Evolutionary conservation across 1,140 invertebrate species (phyloP).

Genomic region (Achroia grisella): DNA sequence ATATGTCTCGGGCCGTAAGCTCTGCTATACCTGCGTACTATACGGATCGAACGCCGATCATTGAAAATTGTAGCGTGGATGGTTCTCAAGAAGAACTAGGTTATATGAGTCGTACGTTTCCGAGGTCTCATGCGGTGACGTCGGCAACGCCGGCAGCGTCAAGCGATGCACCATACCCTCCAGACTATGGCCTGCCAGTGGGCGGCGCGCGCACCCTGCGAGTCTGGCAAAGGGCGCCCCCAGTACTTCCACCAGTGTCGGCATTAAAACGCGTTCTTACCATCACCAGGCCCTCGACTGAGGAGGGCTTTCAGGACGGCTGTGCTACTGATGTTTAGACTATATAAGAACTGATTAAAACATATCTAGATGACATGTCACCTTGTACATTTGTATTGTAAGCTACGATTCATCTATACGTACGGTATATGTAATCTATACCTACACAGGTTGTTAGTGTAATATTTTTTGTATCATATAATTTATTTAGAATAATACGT

Average conservation of each 20-base stretch:
- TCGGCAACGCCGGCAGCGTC: conserved; percentile 23
- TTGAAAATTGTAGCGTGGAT: conserved; percentile 77
- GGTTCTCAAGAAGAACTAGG: conserved; percentile 72
- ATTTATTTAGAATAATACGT: conserved; percentile 58
- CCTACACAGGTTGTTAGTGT: conserved; percentile 49
- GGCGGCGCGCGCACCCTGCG: conserved; percentile 84
- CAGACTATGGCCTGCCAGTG: conserved; percentile 86
- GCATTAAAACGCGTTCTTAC: conserved; percentile 85
- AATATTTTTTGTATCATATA: conserved; percentile 71
- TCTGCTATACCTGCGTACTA: conserved; percentile 75
- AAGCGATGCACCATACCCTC: conserved; percentile 76
- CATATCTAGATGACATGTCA: conserved; percentile 40
- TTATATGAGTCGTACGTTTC: conserved; percentile 74
- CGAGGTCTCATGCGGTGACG: conserved; percentile 56
- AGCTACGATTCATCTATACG: conserved; percentile 26
- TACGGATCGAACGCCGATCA: conserved; percentile 84
- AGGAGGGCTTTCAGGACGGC: conserved; percentile 93
- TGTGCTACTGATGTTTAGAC: conserved; percentile 90
- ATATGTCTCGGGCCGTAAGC: conserved; percentile 72
- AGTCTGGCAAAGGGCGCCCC: conserved; percentile 89
- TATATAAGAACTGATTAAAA: conserved; percentile 26
- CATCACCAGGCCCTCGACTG: conserved; percentile 87
- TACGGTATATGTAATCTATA: conserved; percentile 45
- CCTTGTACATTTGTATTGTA: conserved; percentile 55
- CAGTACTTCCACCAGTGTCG: conserved; percentile 86